Conservation (phyloP, 64 coral and sea anemone species). For the Hydrozoanthus tunicans region DNA sequence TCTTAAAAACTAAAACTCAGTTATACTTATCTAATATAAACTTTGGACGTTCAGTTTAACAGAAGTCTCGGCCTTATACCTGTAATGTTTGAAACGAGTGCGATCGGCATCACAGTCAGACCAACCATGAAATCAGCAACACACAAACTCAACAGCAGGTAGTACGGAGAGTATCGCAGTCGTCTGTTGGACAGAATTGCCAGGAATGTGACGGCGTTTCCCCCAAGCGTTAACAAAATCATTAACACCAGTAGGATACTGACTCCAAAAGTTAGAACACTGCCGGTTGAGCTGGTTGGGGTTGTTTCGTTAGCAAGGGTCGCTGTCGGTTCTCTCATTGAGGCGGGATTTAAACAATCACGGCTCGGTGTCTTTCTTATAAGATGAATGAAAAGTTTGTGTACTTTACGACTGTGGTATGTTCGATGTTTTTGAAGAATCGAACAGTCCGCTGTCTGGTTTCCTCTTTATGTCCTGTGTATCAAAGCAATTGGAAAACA, state of each 20-base stretch:
- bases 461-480: too few species aligned
- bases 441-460: too few species aligned
- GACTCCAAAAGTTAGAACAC: background rate
- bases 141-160: too few species aligned
- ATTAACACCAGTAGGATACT: background rate
- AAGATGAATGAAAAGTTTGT: too few species aligned
- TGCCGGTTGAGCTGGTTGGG: background rate
- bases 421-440: too few species aligned
- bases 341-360: too few species aligned
- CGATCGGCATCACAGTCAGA: background rate
- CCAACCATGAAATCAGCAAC: too few species aligned
- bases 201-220: background rate
- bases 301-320: background rate
- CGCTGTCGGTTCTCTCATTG: too few species aligned
- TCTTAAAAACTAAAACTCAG: background rate
- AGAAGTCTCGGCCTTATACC: background rate
- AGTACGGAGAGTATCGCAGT: too few species aligned
- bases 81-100: background rate
- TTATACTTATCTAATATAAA: background rate
- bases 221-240: slow-evolving; percentile 9
- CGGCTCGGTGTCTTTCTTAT: too few species aligned
- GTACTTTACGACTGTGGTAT: too few species aligned
- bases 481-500: too few species aligned
- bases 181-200: slow-evolving; percentile 1
- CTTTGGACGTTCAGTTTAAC: background rate